These are phyloP conservation scores for Hypocryptadius cinnamomeus DNA, from an alignment of 2,113 vertebrate species.

Conservation along the genomic window DNA sequence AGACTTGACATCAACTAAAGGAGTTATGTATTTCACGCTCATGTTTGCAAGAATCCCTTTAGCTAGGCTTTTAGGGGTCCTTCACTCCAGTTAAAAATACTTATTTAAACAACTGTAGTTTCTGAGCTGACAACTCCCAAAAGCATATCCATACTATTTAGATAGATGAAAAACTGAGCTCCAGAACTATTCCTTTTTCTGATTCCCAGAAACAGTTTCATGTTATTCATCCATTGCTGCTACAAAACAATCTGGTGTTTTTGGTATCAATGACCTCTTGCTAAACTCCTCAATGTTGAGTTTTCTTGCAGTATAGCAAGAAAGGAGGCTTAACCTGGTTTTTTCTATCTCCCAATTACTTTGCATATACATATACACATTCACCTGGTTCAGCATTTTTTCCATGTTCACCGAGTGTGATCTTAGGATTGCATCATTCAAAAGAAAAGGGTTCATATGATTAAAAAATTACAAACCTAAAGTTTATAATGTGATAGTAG, in stretches of 20 bases:
- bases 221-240: background rate
- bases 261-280: background rate
- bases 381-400: background rate
- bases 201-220: background rate
- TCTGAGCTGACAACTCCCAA: background rate
- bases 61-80: background rate
- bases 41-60: background rate
- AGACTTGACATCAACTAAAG: background rate
- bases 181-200: background rate
- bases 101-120: background rate
- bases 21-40: background rate
- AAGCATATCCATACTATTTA: background rate
- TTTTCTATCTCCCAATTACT: background rate
- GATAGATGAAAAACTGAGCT: background rate
- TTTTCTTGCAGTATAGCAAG: background rate
- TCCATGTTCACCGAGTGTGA: background rate
- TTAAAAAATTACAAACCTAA: background rate
- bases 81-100: background rate
- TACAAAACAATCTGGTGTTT: background rate
- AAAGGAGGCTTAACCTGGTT: background rate
- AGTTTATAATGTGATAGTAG: background rate
- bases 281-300: background rate
- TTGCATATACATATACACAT: background rate
- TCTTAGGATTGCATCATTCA: background rate
- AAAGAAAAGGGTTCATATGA: background rate